phyloP scores from a whole-genome alignment of 2,797 vertebrate genomes.

The Ispidina lecontei region DNA sequence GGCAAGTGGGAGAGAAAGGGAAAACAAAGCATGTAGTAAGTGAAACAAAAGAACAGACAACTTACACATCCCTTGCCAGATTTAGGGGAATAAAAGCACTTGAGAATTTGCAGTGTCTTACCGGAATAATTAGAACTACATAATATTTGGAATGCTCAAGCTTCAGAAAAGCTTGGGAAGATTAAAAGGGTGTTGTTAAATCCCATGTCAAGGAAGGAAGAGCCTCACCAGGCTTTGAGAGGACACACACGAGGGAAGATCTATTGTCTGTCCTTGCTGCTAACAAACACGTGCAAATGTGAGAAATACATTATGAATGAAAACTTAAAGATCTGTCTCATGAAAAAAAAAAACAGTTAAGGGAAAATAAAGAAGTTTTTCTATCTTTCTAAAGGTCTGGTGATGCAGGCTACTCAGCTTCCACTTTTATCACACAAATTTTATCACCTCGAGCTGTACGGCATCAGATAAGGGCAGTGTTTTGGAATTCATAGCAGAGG shows the following conservation, averaged over 20 bases:
- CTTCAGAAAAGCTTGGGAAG: slow-evolving; percentile 26
- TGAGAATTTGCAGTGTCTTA: slow-evolving; percentile 36
- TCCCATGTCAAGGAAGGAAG: slow-evolving; percentile 8
- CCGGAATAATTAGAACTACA: slow-evolving; percentile 25
- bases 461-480: not conserved
- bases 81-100: slow-evolving; percentile 45
- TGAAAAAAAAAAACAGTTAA: not conserved
- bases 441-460: not conserved
- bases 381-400: not conserved
- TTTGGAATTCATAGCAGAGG: not conserved
- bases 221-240: not conserved
- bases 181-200: slow-evolving; percentile 18
- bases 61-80: slow-evolving; percentile 33
- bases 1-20: slow-evolving; percentile 29
- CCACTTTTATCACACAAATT: not conserved
- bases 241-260: not conserved
- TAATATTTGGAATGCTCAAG: slow-evolving; percentile 40
- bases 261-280: not conserved
- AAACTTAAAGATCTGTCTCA: not conserved
- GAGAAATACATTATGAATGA: not conserved
- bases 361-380: not conserved
- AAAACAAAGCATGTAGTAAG: slow-evolving; percentile 46
- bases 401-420: not conserved
- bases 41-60: slow-evolving; percentile 47
- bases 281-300: not conserved